Percentiles rank a stretch among this genome's conserved stretches.
phyloP scores from a whole-genome alignment of 2,797 vertebrate genomes.

The Phylloscopus collybita region DNA sequence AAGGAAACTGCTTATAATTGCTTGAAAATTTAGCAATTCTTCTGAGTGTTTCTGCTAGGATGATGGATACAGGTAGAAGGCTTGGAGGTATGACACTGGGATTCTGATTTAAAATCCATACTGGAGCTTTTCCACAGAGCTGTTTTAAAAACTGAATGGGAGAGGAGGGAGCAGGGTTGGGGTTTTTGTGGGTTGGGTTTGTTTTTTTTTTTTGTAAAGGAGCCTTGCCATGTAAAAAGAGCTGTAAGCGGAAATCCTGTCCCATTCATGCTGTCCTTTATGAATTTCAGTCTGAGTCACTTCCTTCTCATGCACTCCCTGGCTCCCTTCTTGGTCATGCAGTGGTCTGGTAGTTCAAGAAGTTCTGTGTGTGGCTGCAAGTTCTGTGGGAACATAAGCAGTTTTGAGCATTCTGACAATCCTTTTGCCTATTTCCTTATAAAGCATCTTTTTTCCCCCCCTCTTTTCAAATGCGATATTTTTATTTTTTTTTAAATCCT shows the following conservation, averaged over 20 bases:
- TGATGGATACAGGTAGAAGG: not conserved
- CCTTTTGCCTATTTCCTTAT: not conserved
- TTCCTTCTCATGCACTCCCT: slow-evolving; percentile 48
- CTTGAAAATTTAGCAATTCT: not conserved
- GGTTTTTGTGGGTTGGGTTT: not conserved
- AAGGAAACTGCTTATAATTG: not conserved
- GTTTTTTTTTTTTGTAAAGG: not conserved
- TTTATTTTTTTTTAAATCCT: not conserved
- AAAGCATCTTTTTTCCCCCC: not conserved
- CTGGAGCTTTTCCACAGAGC: not conserved
- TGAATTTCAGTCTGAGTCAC: slow-evolving; percentile 66
- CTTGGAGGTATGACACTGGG: not conserved
- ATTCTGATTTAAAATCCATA: not conserved
- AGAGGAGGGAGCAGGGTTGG: not conserved
- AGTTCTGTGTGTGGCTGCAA: not conserved
- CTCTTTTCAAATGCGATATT: not conserved
- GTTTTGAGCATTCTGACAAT: not conserved
- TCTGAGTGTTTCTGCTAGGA: not conserved
- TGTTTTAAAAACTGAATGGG: slow-evolving; percentile 2
- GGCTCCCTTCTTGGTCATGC: slow-evolving; percentile 40
- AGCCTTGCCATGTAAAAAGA: slow-evolving; percentile 29
- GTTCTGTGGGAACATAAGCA: slow-evolving; percentile 7
- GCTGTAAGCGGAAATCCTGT: slow-evolving; percentile 63
- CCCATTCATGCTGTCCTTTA: slow-evolving; percentile 63
- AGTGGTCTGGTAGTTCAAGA: not conserved